A percentile compares a stretch with the other conserved stretches of the same genome.
Conservation (phyloP, 92 coral and sea anemone genomes). For the Scolanthus callimorphus region DNA sequence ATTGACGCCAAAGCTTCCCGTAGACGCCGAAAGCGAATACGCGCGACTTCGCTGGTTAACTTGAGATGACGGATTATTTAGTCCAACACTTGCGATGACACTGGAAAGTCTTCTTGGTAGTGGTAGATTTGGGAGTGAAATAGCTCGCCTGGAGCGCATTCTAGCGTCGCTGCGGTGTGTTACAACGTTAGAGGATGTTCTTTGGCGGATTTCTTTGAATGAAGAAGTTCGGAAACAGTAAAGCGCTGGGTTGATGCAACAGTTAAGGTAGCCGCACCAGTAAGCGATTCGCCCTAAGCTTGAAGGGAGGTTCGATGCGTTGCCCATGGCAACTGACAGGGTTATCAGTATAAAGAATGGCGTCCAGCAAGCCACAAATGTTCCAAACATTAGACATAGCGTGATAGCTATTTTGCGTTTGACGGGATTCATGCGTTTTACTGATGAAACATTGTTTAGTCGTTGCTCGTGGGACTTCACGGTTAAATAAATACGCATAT, state of each 20-base stretch:
- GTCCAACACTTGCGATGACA: no score
- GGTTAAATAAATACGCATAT: conserved; percentile 55
- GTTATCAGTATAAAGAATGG: conserved; percentile 70
- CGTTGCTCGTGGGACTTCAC: conserved; percentile 54
- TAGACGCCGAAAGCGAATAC: no score
- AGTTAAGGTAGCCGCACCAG: conserved; percentile 85
- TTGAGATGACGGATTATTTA: no score
- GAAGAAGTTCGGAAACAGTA: conserved; percentile 70
- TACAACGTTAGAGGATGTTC: conserved; percentile 15
- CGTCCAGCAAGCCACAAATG: conserved; percentile 73
- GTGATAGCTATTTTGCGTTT: conserved; percentile 67
- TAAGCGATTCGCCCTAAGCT: conserved; percentile 68
- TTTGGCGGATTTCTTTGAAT: conserved; percentile 51
- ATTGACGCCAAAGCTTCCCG: no score
- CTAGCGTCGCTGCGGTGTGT: conserved; percentile 6
- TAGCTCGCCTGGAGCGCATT: conserved; percentile 38
- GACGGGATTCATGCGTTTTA: conserved; percentile 16
- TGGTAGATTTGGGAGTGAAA: conserved; percentile 60
- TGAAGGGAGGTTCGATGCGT: conserved; percentile 45
- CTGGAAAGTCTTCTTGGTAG: no score
- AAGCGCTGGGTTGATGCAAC: conserved; percentile 72
- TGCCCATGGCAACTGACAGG: conserved; percentile 33
- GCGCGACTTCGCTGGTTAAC: no score
- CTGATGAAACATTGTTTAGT: conserved; percentile 21
- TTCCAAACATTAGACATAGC: conserved; percentile 74